These are phyloP conservation scores for Bubo scandiacus DNA, from an alignment of 2,113 vertebrate genomes.

Conservation along the genomic window DNA sequence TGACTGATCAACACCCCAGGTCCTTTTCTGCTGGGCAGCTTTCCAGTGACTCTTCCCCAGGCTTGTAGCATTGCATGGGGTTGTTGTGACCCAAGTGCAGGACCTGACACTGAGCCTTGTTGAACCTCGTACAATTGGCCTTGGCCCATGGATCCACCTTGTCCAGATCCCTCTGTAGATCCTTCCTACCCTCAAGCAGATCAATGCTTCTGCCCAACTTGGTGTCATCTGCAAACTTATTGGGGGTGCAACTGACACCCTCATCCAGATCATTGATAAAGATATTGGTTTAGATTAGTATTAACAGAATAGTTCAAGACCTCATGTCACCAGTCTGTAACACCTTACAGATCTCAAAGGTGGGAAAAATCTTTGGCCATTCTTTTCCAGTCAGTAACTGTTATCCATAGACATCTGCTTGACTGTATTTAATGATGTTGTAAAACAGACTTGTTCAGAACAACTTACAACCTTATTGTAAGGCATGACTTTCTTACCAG, in stretches of 20 bases:
- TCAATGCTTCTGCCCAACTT: background rate
- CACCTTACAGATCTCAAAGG: background rate
- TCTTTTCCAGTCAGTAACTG: background rate
- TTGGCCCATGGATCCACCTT: fast-evolving
- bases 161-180: background rate
- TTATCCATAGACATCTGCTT: background rate
- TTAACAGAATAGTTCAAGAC: background rate
- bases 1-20: too few relatives aligned
- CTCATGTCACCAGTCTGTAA: background rate
- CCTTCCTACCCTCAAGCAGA: background rate
- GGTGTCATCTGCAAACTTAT: background rate
- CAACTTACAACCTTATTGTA: background rate
- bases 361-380: background rate
- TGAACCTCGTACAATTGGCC: background rate
- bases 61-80: fast-evolving
- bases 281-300: background rate
- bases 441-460: background rate
- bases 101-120: background rate
- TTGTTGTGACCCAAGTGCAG: background rate
- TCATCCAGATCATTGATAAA: background rate
- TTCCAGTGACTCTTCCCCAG: background rate
- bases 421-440: background rate
- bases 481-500: background rate
- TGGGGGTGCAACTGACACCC: background rate
- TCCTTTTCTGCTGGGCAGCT: background rate